phyloP scores from a whole-genome alignment of 1,140 invertebrate genomes.

The Berghia stephanieae region DNA sequence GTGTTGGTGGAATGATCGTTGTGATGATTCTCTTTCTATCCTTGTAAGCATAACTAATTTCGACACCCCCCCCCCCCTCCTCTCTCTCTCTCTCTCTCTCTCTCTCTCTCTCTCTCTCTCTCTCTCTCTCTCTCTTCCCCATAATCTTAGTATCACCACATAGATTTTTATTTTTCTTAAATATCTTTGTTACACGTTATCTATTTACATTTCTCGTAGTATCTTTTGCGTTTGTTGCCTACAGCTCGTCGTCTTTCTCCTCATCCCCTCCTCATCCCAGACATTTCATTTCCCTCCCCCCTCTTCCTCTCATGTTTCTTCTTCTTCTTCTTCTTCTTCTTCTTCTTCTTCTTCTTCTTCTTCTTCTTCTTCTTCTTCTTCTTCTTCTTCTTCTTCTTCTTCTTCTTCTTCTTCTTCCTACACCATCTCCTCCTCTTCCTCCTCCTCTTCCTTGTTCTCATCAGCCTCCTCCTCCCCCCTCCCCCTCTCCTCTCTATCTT shows the following conservation, averaged over 20 bases:
- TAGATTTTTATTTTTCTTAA: no score
- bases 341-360: not conserved
- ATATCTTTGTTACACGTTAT: not conserved
- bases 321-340: constrained; percentile 11
- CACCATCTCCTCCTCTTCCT: not conserved
- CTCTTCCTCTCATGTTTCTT: not conserved
- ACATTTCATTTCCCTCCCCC: not conserved
- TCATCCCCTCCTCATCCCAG: not conserved
- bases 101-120: constrained; percentile 16
- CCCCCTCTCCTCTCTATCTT: not conserved
- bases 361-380: not conserved
- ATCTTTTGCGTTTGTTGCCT: not conserved
- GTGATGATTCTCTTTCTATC: not conserved
- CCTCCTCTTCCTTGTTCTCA: not conserved
- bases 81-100: constrained; percentile 19
- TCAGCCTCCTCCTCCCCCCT: not conserved
- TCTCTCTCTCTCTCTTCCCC: not conserved
- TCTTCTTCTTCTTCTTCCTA: not conserved
- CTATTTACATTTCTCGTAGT: not conserved
- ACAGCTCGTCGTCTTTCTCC: not conserved
- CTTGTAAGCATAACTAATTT: not conserved
- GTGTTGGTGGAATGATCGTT: not conserved
- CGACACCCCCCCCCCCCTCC: not conserved
- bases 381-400: not conserved
- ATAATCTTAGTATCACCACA: no score